Evolutionary conservation across 2,113 vertebrate species (phyloP).

Genomic region (Cinclus mexicanus): DNA sequence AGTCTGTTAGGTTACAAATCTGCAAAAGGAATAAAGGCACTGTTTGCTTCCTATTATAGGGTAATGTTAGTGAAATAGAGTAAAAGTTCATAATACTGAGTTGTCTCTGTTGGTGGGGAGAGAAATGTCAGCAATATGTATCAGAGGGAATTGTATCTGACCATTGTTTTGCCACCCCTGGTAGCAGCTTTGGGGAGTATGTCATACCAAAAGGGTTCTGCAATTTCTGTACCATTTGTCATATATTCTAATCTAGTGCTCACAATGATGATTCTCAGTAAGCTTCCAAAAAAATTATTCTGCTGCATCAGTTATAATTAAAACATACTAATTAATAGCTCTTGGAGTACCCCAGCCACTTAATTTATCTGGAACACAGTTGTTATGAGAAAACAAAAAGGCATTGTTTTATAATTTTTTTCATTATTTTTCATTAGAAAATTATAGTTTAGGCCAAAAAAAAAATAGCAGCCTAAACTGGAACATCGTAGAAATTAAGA

Average conservation of each 20-base stretch:
- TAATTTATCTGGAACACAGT: constrained; percentile 5
- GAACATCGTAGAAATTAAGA: background rate
- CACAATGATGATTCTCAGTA: background rate
- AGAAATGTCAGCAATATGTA: background rate
- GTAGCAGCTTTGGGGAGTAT: background rate
- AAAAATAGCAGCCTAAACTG: background rate
- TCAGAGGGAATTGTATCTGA: background rate
- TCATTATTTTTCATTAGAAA: background rate
- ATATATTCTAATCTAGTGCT: background rate
- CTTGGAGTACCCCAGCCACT: background rate
- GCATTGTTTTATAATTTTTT: background rate
- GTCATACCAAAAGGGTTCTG: background rate
- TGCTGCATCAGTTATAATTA: constrained; percentile 18
- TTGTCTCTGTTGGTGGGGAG: background rate
- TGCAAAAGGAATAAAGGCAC: background rate
- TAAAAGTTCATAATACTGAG: background rate
- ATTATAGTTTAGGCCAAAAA: background rate
- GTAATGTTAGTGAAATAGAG: background rate
- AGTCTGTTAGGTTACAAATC: background rate
- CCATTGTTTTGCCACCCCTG: background rate
- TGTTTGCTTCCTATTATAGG: background rate
- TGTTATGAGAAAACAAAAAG: background rate
- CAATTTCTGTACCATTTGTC: background rate
- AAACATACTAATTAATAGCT: constrained; percentile 30
- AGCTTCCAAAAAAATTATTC: background rate